Conservation (phyloP, 1,140 invertebrate species). For the Brachionus koreanus region DNA sequence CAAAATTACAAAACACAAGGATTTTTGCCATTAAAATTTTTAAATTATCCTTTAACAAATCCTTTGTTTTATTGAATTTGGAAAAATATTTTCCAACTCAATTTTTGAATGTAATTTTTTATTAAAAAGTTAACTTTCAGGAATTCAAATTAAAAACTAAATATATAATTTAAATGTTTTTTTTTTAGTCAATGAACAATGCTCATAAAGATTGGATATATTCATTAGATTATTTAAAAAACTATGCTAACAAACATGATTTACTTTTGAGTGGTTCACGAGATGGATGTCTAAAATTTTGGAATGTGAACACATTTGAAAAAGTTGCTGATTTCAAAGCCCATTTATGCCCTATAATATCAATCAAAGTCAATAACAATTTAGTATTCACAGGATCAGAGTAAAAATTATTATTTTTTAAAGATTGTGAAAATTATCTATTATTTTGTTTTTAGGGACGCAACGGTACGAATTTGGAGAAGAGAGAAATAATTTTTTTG, state of each 20-base stretch:
- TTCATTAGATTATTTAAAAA: slow-evolving; percentile 68
- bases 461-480: slow-evolving; percentile 37
- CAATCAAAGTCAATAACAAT: slow-evolving; percentile 69
- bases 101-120: no score
- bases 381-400: slow-evolving; percentile 72
- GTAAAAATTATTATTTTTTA: slow-evolving; percentile 50
- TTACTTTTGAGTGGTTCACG: slow-evolving; percentile 72
- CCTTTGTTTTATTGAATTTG: no score
- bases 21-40: no score
- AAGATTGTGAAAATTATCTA: not conserved
- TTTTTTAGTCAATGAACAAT: slow-evolving; percentile 72
- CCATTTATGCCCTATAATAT: slow-evolving; percentile 71
- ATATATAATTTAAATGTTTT: no score
- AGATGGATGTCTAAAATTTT: slow-evolving; percentile 70
- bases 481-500: slow-evolving; percentile 20
- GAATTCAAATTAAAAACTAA: no score
- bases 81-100: no score
- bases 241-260: slow-evolving; percentile 54
- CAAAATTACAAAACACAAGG: no score
- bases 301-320: slow-evolving; percentile 66
- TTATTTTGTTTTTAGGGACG: not conserved
- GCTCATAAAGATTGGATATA: slow-evolving; percentile 85
- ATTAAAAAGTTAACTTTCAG: no score
- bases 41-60: no score
- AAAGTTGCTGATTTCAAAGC: slow-evolving; percentile 70